Percentiles rank a stretch among this genome's conserved stretches.
Conservation (phyloP, 1,140 invertebrate genomes). For the Hylaeus anthracinus region DNA sequence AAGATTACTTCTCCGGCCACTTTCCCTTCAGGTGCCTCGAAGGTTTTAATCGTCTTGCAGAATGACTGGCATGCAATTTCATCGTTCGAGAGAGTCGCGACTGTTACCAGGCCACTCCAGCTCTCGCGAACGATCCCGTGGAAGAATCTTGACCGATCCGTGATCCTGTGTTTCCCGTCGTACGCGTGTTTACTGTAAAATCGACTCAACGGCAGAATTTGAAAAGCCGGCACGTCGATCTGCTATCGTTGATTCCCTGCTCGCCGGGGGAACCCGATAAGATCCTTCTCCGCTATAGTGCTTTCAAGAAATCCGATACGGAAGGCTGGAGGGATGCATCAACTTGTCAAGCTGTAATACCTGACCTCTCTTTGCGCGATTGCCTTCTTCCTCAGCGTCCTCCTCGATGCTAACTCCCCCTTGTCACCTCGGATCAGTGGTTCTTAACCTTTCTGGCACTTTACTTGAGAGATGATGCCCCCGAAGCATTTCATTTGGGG, state of each 20-base stretch:
- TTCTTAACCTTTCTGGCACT: too few relatives aligned
- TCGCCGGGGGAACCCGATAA: slow-evolving; percentile 41
- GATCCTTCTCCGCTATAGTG: slow-evolving; percentile 37
- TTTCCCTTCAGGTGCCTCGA: background rate
- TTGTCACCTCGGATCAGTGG: background rate
- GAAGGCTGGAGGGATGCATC: slow-evolving; percentile 55
- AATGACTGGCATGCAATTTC: slow-evolving; percentile 38
- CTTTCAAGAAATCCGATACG: slow-evolving; percentile 64
- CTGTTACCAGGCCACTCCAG: background rate
- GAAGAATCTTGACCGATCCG: slow-evolving; percentile 40
- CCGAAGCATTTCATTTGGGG: too few relatives aligned
- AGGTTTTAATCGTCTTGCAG: slow-evolving; percentile 24
- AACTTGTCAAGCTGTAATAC: slow-evolving; percentile 61
- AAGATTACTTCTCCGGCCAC: background rate
- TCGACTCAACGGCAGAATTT: slow-evolving; percentile 57
- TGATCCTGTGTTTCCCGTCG: slow-evolving; percentile 52
- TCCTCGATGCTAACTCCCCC: slow-evolving; percentile 21
- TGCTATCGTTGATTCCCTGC: slow-evolving; percentile 34
- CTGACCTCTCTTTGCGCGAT: slow-evolving; percentile 44
- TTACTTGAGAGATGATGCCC: too few relatives aligned
- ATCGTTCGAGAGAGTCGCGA: slow-evolving; percentile 2
- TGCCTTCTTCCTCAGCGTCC: slow-evolving; percentile 17
- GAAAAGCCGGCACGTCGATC: slow-evolving; percentile 59
- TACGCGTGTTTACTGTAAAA: slow-evolving; percentile 42
- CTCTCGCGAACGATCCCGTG: background rate